Base-by-base conservation (phyloP, 2,888 invertebrate genomes). In the Conistra vaccinii region DNA sequence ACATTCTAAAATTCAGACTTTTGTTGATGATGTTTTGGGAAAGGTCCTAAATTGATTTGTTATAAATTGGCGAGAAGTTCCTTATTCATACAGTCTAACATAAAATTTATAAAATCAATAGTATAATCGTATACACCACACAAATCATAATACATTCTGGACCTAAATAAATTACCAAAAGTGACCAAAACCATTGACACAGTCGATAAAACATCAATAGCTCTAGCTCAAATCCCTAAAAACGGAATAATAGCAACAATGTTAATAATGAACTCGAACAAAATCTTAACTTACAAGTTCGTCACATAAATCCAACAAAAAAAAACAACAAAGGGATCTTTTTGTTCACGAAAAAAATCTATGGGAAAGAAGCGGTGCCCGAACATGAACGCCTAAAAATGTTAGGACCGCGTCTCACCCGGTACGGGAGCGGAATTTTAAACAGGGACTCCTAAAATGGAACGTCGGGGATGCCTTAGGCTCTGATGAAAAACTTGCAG, bases 361-460 rank as follows among this genome's bases (percentile, higher is more conserved):
- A 92, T 94, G 94, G 93, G 95, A 94, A 94, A 91, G 90, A 89
- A 90, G 87, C 91, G 87, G 89, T 89, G 88, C 79, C 80, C 88
- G 93, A 90, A 95, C 94, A 93, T 87, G 94, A 90, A 95, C 95
- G 94, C 94, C 93, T 92, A 94, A 95, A 94, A 92, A 96, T 96
- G 95, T 94, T 90, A 81, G 93, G 93, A 93, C 90, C 92, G 93
- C 93, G 92, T 91, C 91, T 91, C 89, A 85, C 84, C 73, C 81
- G 73, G 90, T 91, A 95, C 96, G 94, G 90, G 93, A 92, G 90
- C 80, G 94, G 96, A 96, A 96, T 96, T 94, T 95, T 92, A 96
- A 96, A 92, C 89, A 95, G 93, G 94, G 89, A 89, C 90, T 91
- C 93, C 94, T 93, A 93, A 91, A 91, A 93, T 90, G 95, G 94